phyloP scores from a whole-genome alignment of 2,797 vertebrate genomes.

The Discoglossus pictus region DNA sequence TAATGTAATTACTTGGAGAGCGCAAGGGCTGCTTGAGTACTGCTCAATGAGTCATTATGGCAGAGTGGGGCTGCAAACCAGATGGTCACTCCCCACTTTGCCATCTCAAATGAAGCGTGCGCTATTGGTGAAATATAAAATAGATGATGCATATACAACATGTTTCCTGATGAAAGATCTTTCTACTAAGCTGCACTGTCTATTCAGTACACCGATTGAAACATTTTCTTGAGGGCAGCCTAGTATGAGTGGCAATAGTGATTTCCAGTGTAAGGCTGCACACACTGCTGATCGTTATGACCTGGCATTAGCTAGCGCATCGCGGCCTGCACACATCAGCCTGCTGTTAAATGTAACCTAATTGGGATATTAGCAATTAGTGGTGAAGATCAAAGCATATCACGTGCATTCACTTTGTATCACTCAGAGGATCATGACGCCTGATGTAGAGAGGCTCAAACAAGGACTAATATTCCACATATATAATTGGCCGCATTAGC shows the following conservation, averaged over 20 bases:
- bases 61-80: too few species aligned
- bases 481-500: constrained; percentile 50
- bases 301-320: constrained; percentile 24
- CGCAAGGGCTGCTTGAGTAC: too few species aligned
- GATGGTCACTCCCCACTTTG: too few species aligned
- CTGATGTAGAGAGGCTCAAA: constrained; percentile 43
- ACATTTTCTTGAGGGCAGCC: constrained; percentile 5
- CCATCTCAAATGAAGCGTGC: too few species aligned
- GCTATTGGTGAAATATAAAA: too few species aligned
- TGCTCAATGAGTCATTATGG: too few species aligned
- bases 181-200: too few species aligned
- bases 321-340: constrained; percentile 34
- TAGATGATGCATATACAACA: too few species aligned
- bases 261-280: constrained; percentile 6
- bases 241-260: neutral
- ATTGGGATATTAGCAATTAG: constrained; percentile 51
- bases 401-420: constrained; percentile 45
- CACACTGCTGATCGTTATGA: constrained; percentile 30
- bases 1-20: too few species aligned
- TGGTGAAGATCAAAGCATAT: constrained; percentile 50
- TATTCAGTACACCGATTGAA: too few species aligned
- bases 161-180: too few species aligned
- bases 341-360: constrained; percentile 48
- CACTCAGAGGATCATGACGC: constrained; percentile 40
- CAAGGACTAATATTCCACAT: constrained; percentile 48